Percentiles rank a stretch among this genome's conserved stretches.
Conservation (phyloP, 1,140 invertebrate species). For the Gyrodactylus salaris region DNA sequence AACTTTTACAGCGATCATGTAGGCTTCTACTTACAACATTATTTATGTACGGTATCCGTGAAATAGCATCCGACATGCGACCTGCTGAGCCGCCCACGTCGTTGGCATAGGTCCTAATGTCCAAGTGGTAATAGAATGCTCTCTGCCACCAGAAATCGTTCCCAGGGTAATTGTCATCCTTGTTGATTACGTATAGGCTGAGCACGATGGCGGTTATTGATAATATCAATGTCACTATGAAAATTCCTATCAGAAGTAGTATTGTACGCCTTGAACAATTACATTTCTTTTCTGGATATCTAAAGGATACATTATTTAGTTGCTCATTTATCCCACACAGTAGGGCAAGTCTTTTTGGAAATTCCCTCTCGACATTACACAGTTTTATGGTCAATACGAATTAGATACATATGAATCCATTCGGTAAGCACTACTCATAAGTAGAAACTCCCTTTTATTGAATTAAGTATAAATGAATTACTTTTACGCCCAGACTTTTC, state of each 20-base stretch:
- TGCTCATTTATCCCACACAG: too few relatives aligned
- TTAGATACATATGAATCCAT: too few relatives aligned
- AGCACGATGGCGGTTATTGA: background rate
- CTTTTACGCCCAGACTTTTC: too few relatives aligned
- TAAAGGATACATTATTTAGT: too few relatives aligned
- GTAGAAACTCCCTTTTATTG: too few relatives aligned
- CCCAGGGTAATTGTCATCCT: background rate
- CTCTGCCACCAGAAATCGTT: background rate
- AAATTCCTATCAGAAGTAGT: background rate
- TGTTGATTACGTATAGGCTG: background rate
- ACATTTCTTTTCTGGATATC: too few relatives aligned
- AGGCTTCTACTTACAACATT: background rate
- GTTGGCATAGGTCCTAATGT: background rate
- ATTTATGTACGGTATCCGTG: background rate
- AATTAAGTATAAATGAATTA: too few relatives aligned
- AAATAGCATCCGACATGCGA: background rate
- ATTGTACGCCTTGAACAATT: background rate
- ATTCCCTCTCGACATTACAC: too few relatives aligned
- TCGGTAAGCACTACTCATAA: too few relatives aligned
- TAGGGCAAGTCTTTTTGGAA: too few relatives aligned
- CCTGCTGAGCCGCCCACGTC: background rate
- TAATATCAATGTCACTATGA: background rate
- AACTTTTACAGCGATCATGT: too few relatives aligned
- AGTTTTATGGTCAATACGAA: too few relatives aligned
- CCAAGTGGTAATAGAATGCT: background rate